Evolutionary conservation across 2,888 invertebrate species (phyloP), one percentile per base, ranked within the genome.

Genomic region (Pinctada fucata): DNA sequence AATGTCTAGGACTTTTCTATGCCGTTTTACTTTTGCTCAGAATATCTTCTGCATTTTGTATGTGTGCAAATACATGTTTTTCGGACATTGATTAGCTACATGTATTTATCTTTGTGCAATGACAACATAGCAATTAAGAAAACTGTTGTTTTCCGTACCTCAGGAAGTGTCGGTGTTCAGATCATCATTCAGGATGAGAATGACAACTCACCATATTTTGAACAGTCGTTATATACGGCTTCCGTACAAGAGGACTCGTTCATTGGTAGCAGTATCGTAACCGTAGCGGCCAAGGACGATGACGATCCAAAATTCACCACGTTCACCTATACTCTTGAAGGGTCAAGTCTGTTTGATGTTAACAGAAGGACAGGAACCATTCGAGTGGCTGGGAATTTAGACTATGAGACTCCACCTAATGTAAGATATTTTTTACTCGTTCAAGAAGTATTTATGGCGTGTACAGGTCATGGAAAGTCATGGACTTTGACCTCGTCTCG

Each of bases 141-240:
- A 31, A 31, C 31, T 31, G 31, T 31, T 31, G 31, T 31, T 31
- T 31, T 31, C 31, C 31, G 31, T 31, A 31, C 31, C 31, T 31
- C 31, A 31, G 31, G 31, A 31, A 31, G 31, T 31, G 31, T 31
- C 31, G 31, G 31, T 31, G 84, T 86, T 2, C 77, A 70, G 47
- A 75, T 86, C 1, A 82, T 75, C 3, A 84, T 86, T 6, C 66
- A 71, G 16, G 86, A 86, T 72, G 79, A 81, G 0, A 86, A 86
- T 66, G 86, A 86, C 71, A 84, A 86, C 63, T 3, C 68, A 3
- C 86, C 86, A 13, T 65, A 50, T 3, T 86, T 86, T 72, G 69
- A 69, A 51, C 45, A 84, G 48, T 4, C 8, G 0, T 48, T 65
- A 16, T 86, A 84, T 66, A 66, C 49, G 0, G 80, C 82, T 47